A percentile compares a stretch with the other conserved stretches of the same genome.
Evolutionary conservation across 2,113 vertebrate genomes (phyloP).

Genomic region (Hippocampus abdominalis): DNA sequence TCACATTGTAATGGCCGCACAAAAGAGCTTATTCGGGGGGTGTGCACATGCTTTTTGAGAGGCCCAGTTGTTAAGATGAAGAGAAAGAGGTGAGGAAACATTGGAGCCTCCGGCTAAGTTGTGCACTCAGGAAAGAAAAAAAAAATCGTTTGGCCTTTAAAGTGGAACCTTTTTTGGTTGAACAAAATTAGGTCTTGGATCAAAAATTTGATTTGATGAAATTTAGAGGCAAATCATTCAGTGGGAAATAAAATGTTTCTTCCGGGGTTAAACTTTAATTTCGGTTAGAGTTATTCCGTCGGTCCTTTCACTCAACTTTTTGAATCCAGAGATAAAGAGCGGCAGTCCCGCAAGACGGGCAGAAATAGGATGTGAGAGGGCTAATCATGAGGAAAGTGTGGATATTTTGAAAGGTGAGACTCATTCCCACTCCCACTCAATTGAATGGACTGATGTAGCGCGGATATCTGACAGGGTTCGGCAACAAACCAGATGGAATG

Average conservation of each 20-base stretch:
- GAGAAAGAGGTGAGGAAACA: neutral
- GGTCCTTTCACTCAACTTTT: too few relatives aligned
- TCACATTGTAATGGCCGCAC: conserved; percentile 57
- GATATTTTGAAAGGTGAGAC: too few relatives aligned
- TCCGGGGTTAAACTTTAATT: neutral
- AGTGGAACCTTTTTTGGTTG: neutral
- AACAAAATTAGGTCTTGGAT: neutral
- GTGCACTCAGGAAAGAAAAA: neutral
- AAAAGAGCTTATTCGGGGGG: conserved; percentile 43
- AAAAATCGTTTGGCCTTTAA: neutral
- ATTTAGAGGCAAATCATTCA: neutral
- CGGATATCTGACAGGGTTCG: too few relatives aligned
- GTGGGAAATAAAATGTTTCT: neutral
- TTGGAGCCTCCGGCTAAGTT: neutral
- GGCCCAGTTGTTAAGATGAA: conserved; percentile 2
- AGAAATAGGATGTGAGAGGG: too few relatives aligned
- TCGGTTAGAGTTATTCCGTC: too few relatives aligned
- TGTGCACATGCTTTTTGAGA: conserved; percentile 10
- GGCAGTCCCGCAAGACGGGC: too few relatives aligned
- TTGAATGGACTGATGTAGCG: too few relatives aligned
- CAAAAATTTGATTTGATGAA: neutral
- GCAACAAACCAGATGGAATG: too few relatives aligned
- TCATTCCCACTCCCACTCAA: too few relatives aligned
- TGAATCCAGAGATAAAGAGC: too few relatives aligned
- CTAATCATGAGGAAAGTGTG: too few relatives aligned